These are phyloP conservation scores for Cebidichthys violaceus DNA, from an alignment of 2,113 vertebrate genomes.

Conservation along the genomic window DNA sequence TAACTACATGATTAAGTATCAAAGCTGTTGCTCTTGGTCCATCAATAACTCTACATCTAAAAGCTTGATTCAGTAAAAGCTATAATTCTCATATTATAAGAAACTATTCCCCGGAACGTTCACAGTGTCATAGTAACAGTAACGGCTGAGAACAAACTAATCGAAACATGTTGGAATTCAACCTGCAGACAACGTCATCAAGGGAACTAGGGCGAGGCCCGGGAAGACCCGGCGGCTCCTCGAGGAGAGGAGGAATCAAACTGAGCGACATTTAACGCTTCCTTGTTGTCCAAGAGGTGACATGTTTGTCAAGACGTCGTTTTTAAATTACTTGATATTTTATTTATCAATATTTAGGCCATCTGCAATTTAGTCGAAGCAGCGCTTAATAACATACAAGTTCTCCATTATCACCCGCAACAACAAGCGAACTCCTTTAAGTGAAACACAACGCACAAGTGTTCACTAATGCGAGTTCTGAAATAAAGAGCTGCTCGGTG, in stretches of 20 bases:
- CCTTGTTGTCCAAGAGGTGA: no score
- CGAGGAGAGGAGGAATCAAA: no score
- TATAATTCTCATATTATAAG: no score
- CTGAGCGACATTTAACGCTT: no score
- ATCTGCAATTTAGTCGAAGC: no score
- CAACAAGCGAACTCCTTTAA: neutral
- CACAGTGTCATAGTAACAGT: neutral
- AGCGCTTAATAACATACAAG: no score
- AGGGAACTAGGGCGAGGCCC: slow-evolving; percentile 55
- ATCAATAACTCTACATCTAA: no score
- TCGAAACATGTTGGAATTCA: slow-evolving; percentile 22
- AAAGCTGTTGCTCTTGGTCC: no score
- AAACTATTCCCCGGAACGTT: neutral
- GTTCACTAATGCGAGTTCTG: neutral
- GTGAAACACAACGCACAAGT: neutral
- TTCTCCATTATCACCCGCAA: neutral
- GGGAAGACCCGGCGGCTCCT: neutral
- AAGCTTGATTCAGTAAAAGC: neutral
- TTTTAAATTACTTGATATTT: neutral
- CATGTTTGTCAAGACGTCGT: rapidly evolving
- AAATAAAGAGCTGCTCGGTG: no score
- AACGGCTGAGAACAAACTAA: no score
- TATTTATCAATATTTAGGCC: no score
- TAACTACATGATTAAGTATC: no score
- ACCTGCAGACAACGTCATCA: slow-evolving; percentile 54